These are phyloP conservation scores for Bombus sylvicola DNA, from an alignment of 1,140 invertebrate species.

Conservation along the genomic window DNA sequence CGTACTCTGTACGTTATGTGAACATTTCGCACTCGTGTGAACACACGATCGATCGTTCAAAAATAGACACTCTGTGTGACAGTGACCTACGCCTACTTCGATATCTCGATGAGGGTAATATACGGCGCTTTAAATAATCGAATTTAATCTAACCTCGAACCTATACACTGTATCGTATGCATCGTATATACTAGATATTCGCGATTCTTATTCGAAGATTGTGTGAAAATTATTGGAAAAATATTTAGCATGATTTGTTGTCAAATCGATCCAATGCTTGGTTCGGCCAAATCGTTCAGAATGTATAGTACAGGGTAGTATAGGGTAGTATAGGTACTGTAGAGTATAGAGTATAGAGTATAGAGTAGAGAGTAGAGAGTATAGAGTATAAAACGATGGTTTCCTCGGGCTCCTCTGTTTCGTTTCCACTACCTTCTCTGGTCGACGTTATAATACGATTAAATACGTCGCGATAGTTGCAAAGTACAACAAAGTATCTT, in stretches of 20 bases:
- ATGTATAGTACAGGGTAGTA: too few species aligned
- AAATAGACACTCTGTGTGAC: conserved; percentile 4
- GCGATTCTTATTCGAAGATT: not conserved
- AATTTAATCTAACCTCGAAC: too few species aligned
- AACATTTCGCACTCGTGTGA: not conserved
- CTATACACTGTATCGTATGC: too few species aligned
- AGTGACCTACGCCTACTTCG: not conserved
- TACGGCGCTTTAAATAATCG: not conserved
- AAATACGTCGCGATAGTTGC: not conserved
- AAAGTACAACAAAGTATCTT: not conserved
- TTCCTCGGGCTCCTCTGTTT: not conserved
- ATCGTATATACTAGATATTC: too few species aligned
- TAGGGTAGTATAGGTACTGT: too few species aligned
- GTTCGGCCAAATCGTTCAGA: not conserved
- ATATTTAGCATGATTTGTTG: not conserved
- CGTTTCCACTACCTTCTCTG: not conserved
- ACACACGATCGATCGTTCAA: not conserved
- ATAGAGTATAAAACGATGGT: too few species aligned
- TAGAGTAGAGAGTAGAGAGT: too few species aligned
- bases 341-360: too few species aligned
- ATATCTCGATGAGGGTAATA: not conserved
- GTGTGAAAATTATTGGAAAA: not conserved
- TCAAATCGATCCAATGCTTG: not conserved
- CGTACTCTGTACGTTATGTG: not conserved
- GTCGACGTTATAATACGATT: not conserved